Conservation (phyloP, 2,888 invertebrate genomes). For the Trissolcus japonicus region DNA sequence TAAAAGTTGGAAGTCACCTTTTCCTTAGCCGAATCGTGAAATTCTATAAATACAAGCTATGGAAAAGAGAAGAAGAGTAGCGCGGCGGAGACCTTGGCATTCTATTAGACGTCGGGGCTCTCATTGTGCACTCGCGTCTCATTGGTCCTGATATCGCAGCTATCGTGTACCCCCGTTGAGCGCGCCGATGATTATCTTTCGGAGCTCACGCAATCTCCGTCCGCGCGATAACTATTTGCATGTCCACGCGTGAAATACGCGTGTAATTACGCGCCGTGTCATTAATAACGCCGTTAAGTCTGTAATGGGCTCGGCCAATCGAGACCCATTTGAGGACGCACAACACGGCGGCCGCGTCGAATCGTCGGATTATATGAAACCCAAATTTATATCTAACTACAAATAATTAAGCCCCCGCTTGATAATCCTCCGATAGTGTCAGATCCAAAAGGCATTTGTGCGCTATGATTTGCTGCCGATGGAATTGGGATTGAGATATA, state of each 20-base stretch:
- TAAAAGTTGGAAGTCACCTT: not conserved
- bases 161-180: constrained; percentile 35
- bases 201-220: constrained; percentile 40
- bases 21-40: too few species aligned
- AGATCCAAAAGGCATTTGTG: too few species aligned
- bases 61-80: too few species aligned
- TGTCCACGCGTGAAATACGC: constrained; percentile 44
- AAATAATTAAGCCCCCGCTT: too few species aligned
- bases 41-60: too few species aligned
- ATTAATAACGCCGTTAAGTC: constrained; percentile 45
- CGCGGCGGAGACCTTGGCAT: constrained; percentile 35
- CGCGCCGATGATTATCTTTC: constrained; percentile 42
- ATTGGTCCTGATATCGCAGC: constrained; percentile 27
- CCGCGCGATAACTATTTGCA: constrained; percentile 42
- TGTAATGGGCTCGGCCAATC: constrained; percentile 20
- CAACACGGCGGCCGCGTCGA: too few species aligned
- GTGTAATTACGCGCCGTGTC: constrained; percentile 36
- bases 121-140: constrained; percentile 29
- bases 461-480: too few species aligned
- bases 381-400: too few species aligned
- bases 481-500: too few species aligned
- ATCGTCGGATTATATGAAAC: constrained; percentile 13
- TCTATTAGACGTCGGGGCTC: constrained; percentile 17
- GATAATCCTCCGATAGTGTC: too few species aligned
- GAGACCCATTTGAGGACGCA: not conserved